phyloP scores from a whole-genome alignment of 2,113 vertebrate species.

The Dasyurus viverrinus region DNA sequence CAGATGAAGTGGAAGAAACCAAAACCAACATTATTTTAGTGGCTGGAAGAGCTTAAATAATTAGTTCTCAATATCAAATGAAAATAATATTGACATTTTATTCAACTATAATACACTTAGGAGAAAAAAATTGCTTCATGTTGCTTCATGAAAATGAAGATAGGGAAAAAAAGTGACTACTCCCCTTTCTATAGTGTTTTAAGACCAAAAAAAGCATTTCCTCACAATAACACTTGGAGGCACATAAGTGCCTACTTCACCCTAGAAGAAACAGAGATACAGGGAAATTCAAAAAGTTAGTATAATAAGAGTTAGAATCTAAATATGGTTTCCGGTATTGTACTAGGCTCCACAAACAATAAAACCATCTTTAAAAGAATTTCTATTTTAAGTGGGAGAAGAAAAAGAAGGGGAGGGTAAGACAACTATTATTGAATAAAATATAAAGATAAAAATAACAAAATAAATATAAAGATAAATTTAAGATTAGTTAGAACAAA shows the following conservation, averaged over 20 bases:
- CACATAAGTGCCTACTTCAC: not conserved
- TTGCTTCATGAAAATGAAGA: not conserved
- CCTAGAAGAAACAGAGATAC: not conserved
- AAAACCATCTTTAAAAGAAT: not conserved
- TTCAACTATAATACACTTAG: not conserved
- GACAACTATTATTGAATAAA: not conserved
- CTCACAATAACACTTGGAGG: not conserved
- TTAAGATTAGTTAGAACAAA: not conserved
- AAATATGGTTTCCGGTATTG: not conserved
- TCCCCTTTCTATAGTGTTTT: not conserved
- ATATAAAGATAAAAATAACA: not conserved
- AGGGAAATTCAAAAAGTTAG: not conserved
- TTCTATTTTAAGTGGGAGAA: not conserved
- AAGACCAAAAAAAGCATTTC: not conserved
- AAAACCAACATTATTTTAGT: not conserved
- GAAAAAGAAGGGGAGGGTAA: not conserved
- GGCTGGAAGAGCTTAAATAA: not conserved
- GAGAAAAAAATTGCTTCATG: not conserved
- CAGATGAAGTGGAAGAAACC: not conserved
- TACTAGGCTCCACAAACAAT: not conserved
- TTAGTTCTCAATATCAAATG: not conserved
- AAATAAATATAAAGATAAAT: not conserved
- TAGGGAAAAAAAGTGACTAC: not conserved
- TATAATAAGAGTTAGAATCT: not conserved
- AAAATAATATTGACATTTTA: not conserved